Base-by-base conservation (phyloP, 2,888 invertebrate species). In the Calameuta idolon region DNA sequence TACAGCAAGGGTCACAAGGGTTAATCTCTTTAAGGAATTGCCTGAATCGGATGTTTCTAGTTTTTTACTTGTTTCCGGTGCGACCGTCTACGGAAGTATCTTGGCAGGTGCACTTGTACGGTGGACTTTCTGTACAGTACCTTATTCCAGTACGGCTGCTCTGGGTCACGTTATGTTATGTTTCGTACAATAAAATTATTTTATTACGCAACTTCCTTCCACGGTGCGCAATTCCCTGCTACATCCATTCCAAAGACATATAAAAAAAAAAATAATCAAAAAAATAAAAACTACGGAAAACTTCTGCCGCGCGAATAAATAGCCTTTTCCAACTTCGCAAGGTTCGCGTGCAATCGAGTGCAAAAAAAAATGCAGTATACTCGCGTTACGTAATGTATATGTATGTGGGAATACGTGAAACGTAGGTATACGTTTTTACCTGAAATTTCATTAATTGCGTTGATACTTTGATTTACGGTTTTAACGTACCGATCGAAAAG, bases 1-100 rank as follows among this genome's bases (percentile, higher is more conserved):
- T 92, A 84, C 76, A 85, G 82, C 78, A 87, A 55, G 55, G 55
- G 55, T 55, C 55, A 55, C 55, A 55, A 55, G 55, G 55, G 55
- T 76, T 79, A 79, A 77, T 76, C 77, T 75, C 75, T 79, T 76
- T 77, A 75, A 69, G 76, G 35, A 73, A 35, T 71, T 34, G 40
- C 37, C 75, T 74, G 73, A 73, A 73, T 76, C 4, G 30, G 34
- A 76, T 15, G 30, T 77, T 35, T 69, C 69, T 40, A 40, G n/a
- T 69, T 69, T 69, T 77, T 75, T 77, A 75, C 69, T 69, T 15
- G 34, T 34, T 37, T 55, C 55, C 55, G 23, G 55, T 3, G 55
- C 55, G 9, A 23, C 23, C 55, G 9, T 55, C 55, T 23, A 23
- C 9, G 55, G 55, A 55, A 55, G 55, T 23, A 23, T 23, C 55